Evolutionary conservation across 2,797 vertebrate genomes (phyloP).

Genomic region (Strix occidentalis): DNA sequence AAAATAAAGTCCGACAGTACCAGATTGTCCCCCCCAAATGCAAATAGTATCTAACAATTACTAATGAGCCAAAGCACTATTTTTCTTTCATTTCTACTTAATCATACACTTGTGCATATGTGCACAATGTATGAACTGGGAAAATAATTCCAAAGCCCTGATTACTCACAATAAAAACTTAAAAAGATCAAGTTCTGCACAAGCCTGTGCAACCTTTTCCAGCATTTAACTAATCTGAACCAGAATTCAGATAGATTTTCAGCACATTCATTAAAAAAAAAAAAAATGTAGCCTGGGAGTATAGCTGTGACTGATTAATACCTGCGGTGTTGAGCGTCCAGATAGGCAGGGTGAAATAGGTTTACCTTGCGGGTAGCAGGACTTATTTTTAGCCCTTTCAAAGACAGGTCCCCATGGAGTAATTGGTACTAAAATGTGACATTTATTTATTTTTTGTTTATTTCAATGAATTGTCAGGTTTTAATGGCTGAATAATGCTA

Average conservation of each 20-base stretch:
- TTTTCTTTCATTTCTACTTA: not conserved
- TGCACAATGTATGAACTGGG: not conserved
- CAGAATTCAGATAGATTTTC: not conserved
- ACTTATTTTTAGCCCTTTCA: no score
- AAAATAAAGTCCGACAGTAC: not conserved
- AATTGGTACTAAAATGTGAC: no score
- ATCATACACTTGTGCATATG: accelerated
- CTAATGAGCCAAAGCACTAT: not conserved
- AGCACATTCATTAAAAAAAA: not conserved
- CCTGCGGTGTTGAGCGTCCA: no score
- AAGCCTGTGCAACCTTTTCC: not conserved
- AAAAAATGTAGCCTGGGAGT: not conserved
- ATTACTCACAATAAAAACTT: not conserved
- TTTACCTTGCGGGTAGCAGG: no score
- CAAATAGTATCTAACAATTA: not conserved
- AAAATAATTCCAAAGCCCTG: not conserved
- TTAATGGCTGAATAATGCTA: no score
- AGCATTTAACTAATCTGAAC: not conserved
- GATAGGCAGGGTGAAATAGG: no score
- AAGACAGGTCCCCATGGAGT: no score
- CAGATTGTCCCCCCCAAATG: not conserved
- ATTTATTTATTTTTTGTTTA: no score
- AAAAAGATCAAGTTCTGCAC: not conserved
- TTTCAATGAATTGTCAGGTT: no score
- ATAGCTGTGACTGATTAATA: not conserved